Percentiles rank a stretch among this genome's conserved stretches.
These are phyloP conservation scores for Apis cerana DNA, from an alignment of 1,140 invertebrate species.

Conservation along the genomic window DNA sequence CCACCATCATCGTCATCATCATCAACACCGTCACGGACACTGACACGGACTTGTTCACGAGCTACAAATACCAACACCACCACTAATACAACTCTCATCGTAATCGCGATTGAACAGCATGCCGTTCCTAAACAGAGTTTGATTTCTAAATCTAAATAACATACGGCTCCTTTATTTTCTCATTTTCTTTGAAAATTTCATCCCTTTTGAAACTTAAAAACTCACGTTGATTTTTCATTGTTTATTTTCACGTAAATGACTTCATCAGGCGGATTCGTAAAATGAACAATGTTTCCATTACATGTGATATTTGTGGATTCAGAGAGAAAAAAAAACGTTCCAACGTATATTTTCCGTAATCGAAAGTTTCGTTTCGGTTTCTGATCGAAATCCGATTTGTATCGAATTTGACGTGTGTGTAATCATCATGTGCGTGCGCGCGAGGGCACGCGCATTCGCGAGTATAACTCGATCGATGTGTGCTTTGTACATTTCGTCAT, in stretches of 20 bases:
- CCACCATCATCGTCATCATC: neutral
- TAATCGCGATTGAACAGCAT: conserved; percentile 2
- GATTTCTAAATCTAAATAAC: neutral
- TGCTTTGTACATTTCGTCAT: neutral
- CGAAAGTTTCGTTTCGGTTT: neutral
- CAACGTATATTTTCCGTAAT: neutral
- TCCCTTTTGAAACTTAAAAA: neutral
- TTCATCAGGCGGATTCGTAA: neutral
- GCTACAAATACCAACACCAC: neutral
- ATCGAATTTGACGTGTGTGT: neutral
- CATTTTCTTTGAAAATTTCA: neutral
- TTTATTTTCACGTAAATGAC: neutral
- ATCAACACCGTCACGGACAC: neutral
- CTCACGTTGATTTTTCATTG: neutral
- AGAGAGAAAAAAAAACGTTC: too few relatives aligned
- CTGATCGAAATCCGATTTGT: neutral
- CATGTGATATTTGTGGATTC: neutral
- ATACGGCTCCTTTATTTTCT: too few relatives aligned
- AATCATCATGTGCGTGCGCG: neutral
- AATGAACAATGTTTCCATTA: neutral
- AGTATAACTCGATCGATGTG: conserved; percentile 7
- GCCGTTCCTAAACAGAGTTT: neutral
- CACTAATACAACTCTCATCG: neutral
- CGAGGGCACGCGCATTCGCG: neutral
- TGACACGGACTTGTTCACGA: neutral